Base-by-base conservation (phyloP, 2,888 invertebrate species). In the Pseudococcus jackbeardsleyi region DNA sequence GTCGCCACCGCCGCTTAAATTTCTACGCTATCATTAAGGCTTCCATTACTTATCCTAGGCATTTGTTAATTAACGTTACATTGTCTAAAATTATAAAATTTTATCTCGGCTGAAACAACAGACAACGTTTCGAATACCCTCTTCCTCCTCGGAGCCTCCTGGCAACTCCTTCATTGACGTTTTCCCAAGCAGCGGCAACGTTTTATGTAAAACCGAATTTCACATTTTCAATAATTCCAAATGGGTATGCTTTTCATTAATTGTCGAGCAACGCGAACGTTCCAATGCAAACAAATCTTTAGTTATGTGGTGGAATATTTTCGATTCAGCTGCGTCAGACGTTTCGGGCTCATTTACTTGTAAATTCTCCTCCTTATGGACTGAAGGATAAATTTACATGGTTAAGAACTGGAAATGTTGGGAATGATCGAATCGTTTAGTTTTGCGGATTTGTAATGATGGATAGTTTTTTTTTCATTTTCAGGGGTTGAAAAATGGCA, bases 1-100 rank as follows among this genome's bases (percentile, higher is more conserved):
- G 26, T 33, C 22, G n/a, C 79, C 79, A 8, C n/a, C 15, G 79
- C 79, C 26, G 26, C 26, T 33, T 39, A 84, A 48, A 84, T 84
- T 42, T 46, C 48, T 84, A 33, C 26, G 19, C 84, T 84, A 42
- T 84, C 84, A 84, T 84, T 84, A 84, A 46, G 4, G 84, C 48
- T 84, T 39, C 84, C 84, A 84, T 84, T 84, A 84, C 84, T 84
- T 48, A 84, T 84, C 48, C 84, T n/a, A 48, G 46, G 84, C 84
- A 46, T 84, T 84, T 46, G 84, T 84, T 84, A 84, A 84, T 84
- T 84, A 84, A 84, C 84, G 84, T 84, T 84, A 46, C 22, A 22
- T 48, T 84, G 84, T 42, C 84, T 46, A 11, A 46, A 84, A 84
- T 84, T 84, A 84, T 84, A 84, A 84, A 84, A 46, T 84, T 39